Percentiles rank a stretch among this genome's conserved stretches.
Conservation (phyloP, 23 tunicate species). For the Diplosoma virens region DNA sequence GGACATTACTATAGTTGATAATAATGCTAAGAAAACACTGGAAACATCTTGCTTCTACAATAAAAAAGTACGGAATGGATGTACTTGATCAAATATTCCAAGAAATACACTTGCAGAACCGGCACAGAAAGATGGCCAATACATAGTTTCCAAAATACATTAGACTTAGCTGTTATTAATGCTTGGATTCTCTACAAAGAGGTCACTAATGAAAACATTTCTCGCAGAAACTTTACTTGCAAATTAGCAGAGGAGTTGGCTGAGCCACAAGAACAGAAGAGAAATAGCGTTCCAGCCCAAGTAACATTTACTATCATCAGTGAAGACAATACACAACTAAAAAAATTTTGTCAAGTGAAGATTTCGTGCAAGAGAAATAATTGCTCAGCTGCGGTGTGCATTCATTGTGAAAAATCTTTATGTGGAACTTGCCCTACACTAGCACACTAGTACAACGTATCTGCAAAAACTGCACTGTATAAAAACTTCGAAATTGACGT, state of each 20-base stretch:
- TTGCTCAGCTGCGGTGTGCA: background rate
- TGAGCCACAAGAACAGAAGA: background rate
- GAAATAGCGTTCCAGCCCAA: background rate
- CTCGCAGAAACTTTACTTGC: background rate
- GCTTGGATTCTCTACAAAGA: background rate
- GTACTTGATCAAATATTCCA: background rate
- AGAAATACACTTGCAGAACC: background rate
- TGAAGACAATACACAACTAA: background rate
- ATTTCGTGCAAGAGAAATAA: background rate
- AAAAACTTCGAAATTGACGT: too few relatives aligned
- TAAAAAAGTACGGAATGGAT: background rate
- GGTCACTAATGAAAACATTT: background rate
- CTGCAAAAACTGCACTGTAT: too few relatives aligned
- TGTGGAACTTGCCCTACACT: slow-evolving; percentile 4
- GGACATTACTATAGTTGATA: background rate
- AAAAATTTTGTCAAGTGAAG: background rate
- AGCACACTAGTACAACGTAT: too few relatives aligned
- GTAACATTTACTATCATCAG: background rate
- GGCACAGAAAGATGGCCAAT: background rate
- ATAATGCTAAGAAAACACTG: background rate
- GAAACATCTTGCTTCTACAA: background rate
- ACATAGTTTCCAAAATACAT: background rate
- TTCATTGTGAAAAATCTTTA: background rate
- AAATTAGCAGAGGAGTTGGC: background rate
- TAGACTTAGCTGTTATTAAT: background rate